These are phyloP conservation scores for Gymnopithys bicolor DNA, from an alignment of 2,797 vertebrate genomes.

Conservation along the genomic window DNA sequence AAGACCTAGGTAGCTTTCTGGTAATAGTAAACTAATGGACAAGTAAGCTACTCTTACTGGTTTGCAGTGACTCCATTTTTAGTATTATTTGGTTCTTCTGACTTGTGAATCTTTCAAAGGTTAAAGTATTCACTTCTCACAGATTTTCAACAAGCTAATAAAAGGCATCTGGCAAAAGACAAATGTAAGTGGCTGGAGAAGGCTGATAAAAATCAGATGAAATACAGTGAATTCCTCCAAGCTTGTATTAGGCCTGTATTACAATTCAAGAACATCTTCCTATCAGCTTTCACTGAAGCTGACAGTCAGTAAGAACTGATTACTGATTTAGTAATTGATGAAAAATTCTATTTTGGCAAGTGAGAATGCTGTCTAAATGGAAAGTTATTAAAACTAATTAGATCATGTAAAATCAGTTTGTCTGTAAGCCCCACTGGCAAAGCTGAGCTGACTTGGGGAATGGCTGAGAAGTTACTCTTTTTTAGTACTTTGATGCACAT, in stretches of 20 bases:
- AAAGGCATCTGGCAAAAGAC: background rate
- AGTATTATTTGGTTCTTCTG: background rate
- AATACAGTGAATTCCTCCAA: background rate
- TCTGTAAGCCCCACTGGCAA: background rate
- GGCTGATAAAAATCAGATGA: background rate
- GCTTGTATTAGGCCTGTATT: background rate
- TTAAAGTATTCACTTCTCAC: background rate
- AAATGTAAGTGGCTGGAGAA: background rate
- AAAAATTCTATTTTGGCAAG: conserved; percentile 50
- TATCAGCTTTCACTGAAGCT: background rate
- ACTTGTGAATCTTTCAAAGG: background rate
- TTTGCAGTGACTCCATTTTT: background rate
- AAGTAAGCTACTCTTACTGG: background rate
- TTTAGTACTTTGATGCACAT: background rate
- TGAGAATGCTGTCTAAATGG: background rate
- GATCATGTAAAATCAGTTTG: background rate
- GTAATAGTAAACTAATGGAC: background rate
- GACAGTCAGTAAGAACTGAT: background rate
- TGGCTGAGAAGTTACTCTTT: background rate
- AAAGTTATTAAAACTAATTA: conserved; percentile 24
- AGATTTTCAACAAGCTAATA: background rate
- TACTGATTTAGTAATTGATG: conserved; percentile 41
- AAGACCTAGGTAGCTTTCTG: background rate
- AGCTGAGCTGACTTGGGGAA: background rate
- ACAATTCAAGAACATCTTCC: background rate